Evolutionary conservation across 1,140 invertebrate genomes (phyloP).

Genomic region (Gryllus bimaculatus): DNA sequence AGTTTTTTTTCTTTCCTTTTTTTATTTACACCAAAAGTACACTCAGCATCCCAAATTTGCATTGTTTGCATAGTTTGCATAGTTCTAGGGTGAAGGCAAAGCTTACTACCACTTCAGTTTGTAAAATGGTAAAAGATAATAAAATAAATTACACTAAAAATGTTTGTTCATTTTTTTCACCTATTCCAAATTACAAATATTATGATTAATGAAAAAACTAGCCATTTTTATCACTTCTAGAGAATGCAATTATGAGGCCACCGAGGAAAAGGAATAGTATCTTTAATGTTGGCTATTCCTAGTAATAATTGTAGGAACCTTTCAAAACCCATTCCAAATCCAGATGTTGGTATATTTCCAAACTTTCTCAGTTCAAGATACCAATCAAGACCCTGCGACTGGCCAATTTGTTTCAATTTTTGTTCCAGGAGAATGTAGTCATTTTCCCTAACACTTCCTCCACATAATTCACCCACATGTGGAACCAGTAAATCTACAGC

Average conservation of each 20-base stretch:
- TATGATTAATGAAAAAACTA: background rate
- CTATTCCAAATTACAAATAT: background rate
- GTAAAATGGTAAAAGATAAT: too few relatives aligned
- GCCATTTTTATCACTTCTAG: constrained; percentile 34
- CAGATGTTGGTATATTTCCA: constrained; percentile 80
- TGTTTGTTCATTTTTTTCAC: background rate
- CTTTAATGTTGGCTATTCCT: constrained; percentile 78
- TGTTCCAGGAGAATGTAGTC: constrained; percentile 52
- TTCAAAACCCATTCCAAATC: constrained; percentile 94
- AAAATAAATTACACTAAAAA: background rate
- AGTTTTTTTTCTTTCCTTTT: too few relatives aligned
- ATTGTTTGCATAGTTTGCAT: too few relatives aligned
- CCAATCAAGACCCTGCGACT: constrained; percentile 56
- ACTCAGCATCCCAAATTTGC: background rate
- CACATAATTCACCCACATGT: constrained; percentile 82
- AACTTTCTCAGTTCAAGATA: constrained; percentile 85
- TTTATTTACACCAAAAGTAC: background rate
- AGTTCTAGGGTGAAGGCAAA: too few relatives aligned
- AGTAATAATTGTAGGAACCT: constrained; percentile 76
- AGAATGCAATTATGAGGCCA: constrained; percentile 81
- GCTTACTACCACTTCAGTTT: too few relatives aligned
- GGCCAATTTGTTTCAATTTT: constrained; percentile 29
- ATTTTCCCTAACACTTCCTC: constrained; percentile 87
- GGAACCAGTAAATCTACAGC: constrained; percentile 84
- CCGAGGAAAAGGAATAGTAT: constrained; percentile 89